Evolutionary conservation across 2,888 invertebrate genomes (phyloP).

Genomic region (Leptarthrus brevirostris): DNA sequence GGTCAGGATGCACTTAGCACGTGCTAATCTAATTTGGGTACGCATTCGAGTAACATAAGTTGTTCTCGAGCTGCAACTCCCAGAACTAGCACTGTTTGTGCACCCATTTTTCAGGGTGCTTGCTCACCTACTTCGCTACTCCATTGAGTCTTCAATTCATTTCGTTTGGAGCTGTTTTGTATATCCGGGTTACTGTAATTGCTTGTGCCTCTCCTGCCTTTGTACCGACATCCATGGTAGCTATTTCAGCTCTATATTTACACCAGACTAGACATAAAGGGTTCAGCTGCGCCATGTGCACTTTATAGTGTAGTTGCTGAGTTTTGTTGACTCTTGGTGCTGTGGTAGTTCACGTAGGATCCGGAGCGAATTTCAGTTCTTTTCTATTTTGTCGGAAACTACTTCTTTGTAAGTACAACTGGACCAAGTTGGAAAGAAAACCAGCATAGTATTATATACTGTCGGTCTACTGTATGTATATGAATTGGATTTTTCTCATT

Average conservation of each 20-base stretch:
- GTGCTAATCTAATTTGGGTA: slow-evolving; percentile 31
- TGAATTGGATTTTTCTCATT: slow-evolving; percentile 28
- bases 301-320: background rate
- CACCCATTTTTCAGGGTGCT: background rate
- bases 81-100: too few species aligned
- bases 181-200: background rate
- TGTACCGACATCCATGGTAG: background rate
- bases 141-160: background rate
- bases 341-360: too few species aligned
- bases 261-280: background rate
- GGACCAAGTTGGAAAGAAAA: background rate
- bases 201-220: background rate
- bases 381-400: background rate
- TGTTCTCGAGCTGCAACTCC: background rate
- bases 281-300: background rate
- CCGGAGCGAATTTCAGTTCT: too few species aligned
- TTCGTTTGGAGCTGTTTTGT: background rate
- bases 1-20: slow-evolving; percentile 23
- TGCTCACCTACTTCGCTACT: background rate
- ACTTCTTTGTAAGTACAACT: background rate
- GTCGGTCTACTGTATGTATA: slow-evolving; percentile 1
- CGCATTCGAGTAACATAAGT: background rate
- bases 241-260: background rate
- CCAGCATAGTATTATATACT: background rate
- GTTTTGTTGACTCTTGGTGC: background rate